Percentiles rank a stretch among this genome's conserved stretches.
Evolutionary conservation across 1,140 invertebrate genomes (phyloP).

Genomic region (Saccostrea echinata): DNA sequence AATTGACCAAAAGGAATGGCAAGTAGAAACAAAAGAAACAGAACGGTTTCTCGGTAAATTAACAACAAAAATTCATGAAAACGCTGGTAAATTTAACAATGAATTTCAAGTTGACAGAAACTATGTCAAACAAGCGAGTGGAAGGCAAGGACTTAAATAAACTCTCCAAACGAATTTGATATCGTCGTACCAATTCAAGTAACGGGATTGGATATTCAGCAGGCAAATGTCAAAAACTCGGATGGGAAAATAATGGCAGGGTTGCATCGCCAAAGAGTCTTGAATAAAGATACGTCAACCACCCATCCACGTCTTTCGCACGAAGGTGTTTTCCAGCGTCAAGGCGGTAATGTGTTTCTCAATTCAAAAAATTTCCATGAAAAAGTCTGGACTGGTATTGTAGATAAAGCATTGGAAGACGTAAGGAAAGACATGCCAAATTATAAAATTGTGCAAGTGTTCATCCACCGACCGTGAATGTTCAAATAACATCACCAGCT

Average conservation of each 20-base stretch:
- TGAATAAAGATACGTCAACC: not conserved
- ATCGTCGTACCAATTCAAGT: not conserved
- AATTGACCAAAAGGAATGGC: not conserved
- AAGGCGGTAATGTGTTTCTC: slow-evolving; percentile 16
- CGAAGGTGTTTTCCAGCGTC: not conserved
- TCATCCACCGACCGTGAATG: not conserved
- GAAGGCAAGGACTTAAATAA: not conserved
- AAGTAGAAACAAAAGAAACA: not conserved
- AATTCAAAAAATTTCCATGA: slow-evolving; percentile 33
- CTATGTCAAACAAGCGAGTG: not conserved
- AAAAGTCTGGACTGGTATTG: not conserved
- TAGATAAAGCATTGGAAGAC: not conserved
- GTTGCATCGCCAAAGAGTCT: not conserved
- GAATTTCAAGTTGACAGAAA: not conserved
- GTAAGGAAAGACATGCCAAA: not conserved
- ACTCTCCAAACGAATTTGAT: not conserved
- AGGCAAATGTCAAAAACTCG: not conserved
- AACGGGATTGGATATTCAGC: not conserved
- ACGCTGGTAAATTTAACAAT: not conserved
- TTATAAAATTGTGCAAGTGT: not conserved
- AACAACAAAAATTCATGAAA: not conserved
- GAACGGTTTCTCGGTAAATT: not conserved
- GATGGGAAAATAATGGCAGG: not conserved
- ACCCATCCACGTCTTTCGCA: not conserved
- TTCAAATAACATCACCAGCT: not conserved